A percentile compares a stretch with the other conserved stretches of the same genome.
Conservation (phyloP, 1,140 invertebrate genomes). For the Agrilus planipennis region DNA sequence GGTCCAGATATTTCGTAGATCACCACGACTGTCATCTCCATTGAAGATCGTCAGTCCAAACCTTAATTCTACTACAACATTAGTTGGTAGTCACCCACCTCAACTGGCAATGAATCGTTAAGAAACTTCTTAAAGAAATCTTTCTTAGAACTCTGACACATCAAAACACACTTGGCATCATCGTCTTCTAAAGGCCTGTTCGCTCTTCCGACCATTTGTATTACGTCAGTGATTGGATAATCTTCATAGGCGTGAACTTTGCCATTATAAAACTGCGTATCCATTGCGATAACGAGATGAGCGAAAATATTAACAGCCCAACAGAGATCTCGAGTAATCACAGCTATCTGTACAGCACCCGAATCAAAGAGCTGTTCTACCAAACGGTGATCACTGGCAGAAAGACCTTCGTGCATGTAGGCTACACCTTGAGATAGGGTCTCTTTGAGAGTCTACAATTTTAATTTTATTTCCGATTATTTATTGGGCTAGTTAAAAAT, state of each 20-base stretch:
- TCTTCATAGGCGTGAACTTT: conserved; percentile 90
- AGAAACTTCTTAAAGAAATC: conserved; percentile 99
- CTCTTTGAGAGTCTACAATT: conserved; percentile 60
- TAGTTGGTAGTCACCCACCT: no score
- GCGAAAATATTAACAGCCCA: conserved; percentile 83
- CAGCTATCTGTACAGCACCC: conserved; percentile 88
- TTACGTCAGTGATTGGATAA: conserved; percentile 92
- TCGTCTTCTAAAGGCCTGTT: conserved; percentile 84
- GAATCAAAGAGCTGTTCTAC: conserved; percentile 89
- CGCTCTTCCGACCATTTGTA: conserved; percentile 94
- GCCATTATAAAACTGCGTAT: conserved; percentile 96
- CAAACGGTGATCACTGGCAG: conserved; percentile 66
- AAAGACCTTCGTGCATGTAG: conserved; percentile 92
- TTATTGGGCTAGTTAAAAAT: no score
- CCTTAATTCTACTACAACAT: no score
- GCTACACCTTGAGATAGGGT: conserved; percentile 88
- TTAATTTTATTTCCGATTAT: no score
- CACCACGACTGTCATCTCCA: no score
- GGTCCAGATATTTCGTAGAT: no score
- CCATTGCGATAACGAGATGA: conserved; percentile 93
- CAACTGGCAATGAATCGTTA: conserved; percentile 95
- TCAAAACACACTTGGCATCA: conserved; percentile 90
- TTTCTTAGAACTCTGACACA: conserved; percentile 97
- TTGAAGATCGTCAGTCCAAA: no score
- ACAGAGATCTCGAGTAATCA: conserved; percentile 80